Conservation (phyloP, 2,888 invertebrate genomes). For the Neuroscelio doddi region DNA sequence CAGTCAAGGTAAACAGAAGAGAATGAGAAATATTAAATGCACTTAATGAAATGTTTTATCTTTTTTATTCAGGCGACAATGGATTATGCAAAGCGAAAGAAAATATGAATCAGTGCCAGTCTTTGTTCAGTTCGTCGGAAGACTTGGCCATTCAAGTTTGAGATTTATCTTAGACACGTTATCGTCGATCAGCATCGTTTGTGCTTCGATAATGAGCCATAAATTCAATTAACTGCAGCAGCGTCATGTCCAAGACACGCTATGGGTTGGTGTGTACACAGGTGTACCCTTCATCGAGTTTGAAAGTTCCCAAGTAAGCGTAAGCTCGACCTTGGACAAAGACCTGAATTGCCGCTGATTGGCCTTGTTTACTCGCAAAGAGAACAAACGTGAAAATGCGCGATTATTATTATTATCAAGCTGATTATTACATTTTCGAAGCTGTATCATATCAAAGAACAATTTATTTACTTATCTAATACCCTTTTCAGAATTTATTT, state of each 20-base stretch:
- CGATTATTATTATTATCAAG: too few species aligned
- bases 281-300: slow-evolving; percentile 42
- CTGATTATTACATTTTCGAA: too few species aligned
- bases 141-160: slow-evolving; percentile 6
- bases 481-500: too few species aligned
- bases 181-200: slow-evolving; percentile 59
- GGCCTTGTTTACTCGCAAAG: slow-evolving; percentile 49
- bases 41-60: too few species aligned
- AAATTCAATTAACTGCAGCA: slow-evolving; percentile 63
- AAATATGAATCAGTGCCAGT: too few species aligned
- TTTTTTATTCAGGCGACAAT: neutral
- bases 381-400: too few species aligned
- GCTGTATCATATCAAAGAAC: too few species aligned
- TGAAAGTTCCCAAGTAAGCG: slow-evolving; percentile 41
- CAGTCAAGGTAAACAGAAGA: too few species aligned
- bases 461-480: too few species aligned
- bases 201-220: slow-evolving; percentile 59
- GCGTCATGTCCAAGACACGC: slow-evolving; percentile 42
- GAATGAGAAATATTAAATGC: too few species aligned
- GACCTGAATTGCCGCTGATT: slow-evolving; percentile 55
- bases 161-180: slow-evolving; percentile 55
- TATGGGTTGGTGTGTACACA: slow-evolving; percentile 14
- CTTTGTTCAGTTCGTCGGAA: too few species aligned
- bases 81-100: too few species aligned
- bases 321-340: slow-evolving; percentile 53